These are phyloP conservation scores for Scrobipalpa costella DNA, from an alignment of 2,888 invertebrate species.

Conservation along the genomic window DNA sequence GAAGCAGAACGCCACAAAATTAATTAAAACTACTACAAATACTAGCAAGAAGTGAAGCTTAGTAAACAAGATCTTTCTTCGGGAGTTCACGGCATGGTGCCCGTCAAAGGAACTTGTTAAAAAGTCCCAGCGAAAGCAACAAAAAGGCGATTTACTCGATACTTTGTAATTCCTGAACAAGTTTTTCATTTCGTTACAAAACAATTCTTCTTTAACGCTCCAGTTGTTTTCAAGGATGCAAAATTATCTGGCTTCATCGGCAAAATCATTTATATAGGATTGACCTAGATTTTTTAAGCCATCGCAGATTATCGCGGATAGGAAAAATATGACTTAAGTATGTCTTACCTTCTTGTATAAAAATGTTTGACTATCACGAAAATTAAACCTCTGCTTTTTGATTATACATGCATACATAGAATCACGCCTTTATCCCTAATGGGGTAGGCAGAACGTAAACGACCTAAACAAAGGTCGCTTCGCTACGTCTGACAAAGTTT, in stretches of 20 bases:
- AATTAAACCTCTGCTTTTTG: too few species aligned
- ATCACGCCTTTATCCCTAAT: too few species aligned
- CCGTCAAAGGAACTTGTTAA: conserved; percentile 12
- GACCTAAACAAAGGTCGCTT: too few species aligned
- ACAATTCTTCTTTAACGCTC: neutral
- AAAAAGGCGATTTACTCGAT: neutral
- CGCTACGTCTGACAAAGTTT: too few species aligned
- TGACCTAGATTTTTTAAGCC: neutral
- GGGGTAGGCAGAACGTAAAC: too few species aligned
- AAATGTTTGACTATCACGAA: too few species aligned
- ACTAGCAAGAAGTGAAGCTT: conserved; percentile 11
- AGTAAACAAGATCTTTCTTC: neutral
- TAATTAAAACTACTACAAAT: conserved; percentile 19
- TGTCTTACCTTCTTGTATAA: too few species aligned
- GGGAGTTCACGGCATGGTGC: neutral
- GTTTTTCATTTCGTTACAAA: conserved; percentile 5
- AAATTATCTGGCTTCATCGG: neutral
- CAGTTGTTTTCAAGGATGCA: neutral
- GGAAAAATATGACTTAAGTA: too few species aligned
- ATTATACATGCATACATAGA: too few species aligned
- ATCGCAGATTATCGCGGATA: too few species aligned
- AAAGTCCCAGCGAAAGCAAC: neutral
- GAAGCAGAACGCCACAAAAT: conserved; percentile 13
- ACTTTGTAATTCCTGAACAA: conserved; percentile 2
- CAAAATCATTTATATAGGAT: neutral